These are phyloP conservation scores for Synergus umbraculus DNA, from an alignment of 2,888 invertebrate species.

Conservation along the genomic window DNA sequence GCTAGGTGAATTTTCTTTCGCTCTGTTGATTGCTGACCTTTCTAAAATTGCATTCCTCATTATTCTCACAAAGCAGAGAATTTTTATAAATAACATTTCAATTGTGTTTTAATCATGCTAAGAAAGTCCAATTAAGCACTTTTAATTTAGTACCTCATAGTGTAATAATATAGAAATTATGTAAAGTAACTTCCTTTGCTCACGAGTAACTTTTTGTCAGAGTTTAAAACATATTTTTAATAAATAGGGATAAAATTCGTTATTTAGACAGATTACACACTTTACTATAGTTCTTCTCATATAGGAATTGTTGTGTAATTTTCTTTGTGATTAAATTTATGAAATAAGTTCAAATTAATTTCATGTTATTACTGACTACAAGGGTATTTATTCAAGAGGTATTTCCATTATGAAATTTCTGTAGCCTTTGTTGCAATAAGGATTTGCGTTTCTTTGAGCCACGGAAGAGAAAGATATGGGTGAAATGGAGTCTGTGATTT, in stretches of 20 bases:
- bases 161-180: neutral
- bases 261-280: no score
- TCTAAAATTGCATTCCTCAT: neutral
- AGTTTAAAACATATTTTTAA: neutral
- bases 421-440: neutral
- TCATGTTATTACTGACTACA: neutral
- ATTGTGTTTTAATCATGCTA: neutral
- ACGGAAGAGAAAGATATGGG: neutral
- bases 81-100: neutral
- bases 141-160: neutral
- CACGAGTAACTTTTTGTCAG: neutral
- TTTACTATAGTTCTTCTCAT: neutral
- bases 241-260: neutral
- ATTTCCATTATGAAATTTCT: neutral
- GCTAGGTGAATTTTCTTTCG: neutral
- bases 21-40: slow-evolving; percentile 15
- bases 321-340: neutral
- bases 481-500: slow-evolving; percentile 33
- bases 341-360: neutral
- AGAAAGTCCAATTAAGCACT: neutral
- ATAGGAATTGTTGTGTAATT: neutral
- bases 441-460: neutral
- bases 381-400: neutral
- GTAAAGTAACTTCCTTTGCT: neutral
- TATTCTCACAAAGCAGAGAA: neutral